Evolutionary conservation across 1,140 invertebrate species (phyloP).

Genomic region (Pentalonia nigronervosa): DNA sequence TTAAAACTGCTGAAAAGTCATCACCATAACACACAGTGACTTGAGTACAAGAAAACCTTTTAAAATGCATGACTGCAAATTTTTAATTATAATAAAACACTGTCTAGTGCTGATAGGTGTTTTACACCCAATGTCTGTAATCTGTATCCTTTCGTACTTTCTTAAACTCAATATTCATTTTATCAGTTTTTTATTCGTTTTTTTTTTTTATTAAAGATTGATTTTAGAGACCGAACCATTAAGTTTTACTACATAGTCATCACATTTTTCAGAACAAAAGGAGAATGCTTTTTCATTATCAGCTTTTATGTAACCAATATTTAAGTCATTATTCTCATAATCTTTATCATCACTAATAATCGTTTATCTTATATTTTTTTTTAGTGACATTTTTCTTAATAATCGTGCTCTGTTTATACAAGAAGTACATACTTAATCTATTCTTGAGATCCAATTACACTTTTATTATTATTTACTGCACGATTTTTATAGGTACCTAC

Average conservation of each 20-base stretch:
- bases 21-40: background rate
- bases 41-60: background rate
- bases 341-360: background rate
- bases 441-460: background rate
- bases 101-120: background rate
- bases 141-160: background rate
- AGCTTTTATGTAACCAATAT: slow-evolving; percentile 1
- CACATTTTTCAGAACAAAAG: background rate
- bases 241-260: background rate
- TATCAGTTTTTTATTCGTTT: background rate
- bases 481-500: background rate
- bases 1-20: background rate
- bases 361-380: background rate
- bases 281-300: background rate
- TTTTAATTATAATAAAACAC: background rate
- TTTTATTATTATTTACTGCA: background rate
- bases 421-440: background rate
- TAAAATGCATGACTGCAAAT: background rate
- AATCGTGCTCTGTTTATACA: background rate
- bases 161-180: slow-evolving; percentile 1
- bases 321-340: slow-evolving; percentile 5
- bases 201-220: slow-evolving; percentile 1
- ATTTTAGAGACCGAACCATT: background rate
- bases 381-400: background rate
- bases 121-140: background rate